Conservation (phyloP, 2,797 vertebrate genomes). For the Cheirogaleus major region DNA sequence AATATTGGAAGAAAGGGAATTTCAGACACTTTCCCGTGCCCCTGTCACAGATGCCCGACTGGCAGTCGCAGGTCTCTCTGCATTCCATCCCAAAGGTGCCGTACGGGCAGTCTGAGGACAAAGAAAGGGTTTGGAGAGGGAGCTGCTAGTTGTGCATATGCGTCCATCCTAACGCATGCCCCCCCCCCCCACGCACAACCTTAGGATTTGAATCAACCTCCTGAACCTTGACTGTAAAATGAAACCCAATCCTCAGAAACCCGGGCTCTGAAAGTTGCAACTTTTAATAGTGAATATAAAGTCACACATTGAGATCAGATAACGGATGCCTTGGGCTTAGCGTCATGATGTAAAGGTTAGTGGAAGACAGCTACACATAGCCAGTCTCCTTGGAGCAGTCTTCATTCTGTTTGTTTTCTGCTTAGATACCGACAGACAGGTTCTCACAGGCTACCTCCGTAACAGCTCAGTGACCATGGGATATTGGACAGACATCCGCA, state of each 20-base stretch:
- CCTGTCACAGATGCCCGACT: conserved; percentile 94
- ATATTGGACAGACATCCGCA: background rate
- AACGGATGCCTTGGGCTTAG: background rate
- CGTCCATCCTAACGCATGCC: background rate
- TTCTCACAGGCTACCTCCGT: background rate
- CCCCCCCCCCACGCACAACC: background rate
- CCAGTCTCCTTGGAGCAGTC: background rate
- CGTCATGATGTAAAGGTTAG: background rate
- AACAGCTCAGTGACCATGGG: background rate
- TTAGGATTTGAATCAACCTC: background rate
- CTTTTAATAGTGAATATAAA: background rate
- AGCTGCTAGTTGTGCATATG: accelerated
- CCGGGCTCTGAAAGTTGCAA: background rate
- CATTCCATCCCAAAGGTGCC: conserved; percentile 96
- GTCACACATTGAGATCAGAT: background rate
- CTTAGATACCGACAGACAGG: background rate
- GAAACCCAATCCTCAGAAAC: background rate
- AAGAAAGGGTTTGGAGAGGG: background rate
- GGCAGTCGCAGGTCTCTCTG: conserved; percentile 94
- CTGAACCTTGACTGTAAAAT: background rate
- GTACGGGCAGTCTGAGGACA: conserved; percentile 91
- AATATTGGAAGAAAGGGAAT: conserved; percentile 93
- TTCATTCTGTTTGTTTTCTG: background rate
- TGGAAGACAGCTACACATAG: background rate
- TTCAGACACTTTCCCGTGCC: conserved; percentile 94